Evolutionary conservation across 2,797 vertebrate species (phyloP), one percentile per base, ranked within the genome.

Genomic region (Poecilia gillii): DNA sequence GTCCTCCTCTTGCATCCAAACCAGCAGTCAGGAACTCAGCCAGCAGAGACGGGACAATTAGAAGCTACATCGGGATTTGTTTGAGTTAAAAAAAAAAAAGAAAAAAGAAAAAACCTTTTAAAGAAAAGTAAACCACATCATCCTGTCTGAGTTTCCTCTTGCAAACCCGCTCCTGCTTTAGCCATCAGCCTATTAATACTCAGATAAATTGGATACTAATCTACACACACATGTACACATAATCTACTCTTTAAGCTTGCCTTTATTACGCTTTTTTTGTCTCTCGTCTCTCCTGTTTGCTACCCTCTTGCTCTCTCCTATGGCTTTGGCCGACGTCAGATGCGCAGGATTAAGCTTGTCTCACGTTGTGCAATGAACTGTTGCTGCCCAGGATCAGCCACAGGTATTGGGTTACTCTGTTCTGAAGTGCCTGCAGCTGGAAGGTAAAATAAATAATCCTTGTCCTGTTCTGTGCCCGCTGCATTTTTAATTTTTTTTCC

Each of bases 71-170:
- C 62, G 75, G 36, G 12, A 74, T 73, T 49, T 83, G 55, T 83
- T 75, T 82, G 79, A 49, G 57, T 71, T 91, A 91, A 90, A 89
- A 89, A 51, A 51, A 47, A 47, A 47, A 47, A 41, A 3, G 4
- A 36, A 36, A 41, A 49, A 20, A 49, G 14, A 91, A 89, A 7
- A n/a, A n/a, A n/a, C n/a, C 45, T 91, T 90, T 88, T 89, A 91
- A 90, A 83, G 86, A 80, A n/a, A 80, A 85, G 87, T 88, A 79
- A 90, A 92, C 90, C 86, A 80, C 84, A 91, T 89, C 77, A 87
- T 79, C 76, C 78, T 73, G 73, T 83, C 80, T 72, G 73, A 83
- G 87, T 81, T 85, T 80, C 85, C 76, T 25, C 4, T 85, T 84
- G 79, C 80, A 71, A 75, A 88, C 80, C 78, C 74, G 83, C 85